These are phyloP conservation scores for Microctonus hyperodae DNA, from an alignment of 2,888 invertebrate species.

Conservation along the genomic window DNA sequence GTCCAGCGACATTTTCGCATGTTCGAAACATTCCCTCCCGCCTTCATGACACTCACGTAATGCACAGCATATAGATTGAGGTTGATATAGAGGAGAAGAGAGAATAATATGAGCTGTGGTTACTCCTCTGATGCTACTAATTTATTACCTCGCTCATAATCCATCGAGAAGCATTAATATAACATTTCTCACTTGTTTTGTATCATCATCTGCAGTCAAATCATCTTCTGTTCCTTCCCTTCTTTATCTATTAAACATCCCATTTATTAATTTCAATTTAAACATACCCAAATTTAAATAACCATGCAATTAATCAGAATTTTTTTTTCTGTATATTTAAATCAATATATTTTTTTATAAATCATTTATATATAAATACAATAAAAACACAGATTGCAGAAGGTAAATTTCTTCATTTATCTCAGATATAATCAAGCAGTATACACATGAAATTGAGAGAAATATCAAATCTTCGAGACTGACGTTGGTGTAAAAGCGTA, in stretches of 20 bases:
- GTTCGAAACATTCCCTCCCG: conserved; percentile 39
- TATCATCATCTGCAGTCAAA: conserved; percentile 19
- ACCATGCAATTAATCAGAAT: no score
- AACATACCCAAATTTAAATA: background rate
- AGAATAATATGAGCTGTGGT: conserved; percentile 14
- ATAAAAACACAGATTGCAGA: no score
- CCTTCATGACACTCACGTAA: background rate
- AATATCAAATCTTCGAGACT: no score
- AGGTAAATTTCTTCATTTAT: no score
- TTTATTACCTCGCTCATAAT: conserved; percentile 44
- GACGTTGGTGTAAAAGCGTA: background rate
- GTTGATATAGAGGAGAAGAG: background rate
- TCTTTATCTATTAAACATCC: no score
- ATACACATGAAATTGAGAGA: no score
- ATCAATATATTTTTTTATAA: no score
- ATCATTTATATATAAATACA: no score
- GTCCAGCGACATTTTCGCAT: conserved; percentile 44
- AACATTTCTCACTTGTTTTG: conserved; percentile 32
- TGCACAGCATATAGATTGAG: background rate
- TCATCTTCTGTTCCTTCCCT: no score
- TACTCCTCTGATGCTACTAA: conserved; percentile 34
- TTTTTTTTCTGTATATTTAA: no score
- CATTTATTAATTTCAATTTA: background rate
- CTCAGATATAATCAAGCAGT: no score
- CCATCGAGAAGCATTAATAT: conserved; percentile 39